A percentile compares a stretch with the other conserved stretches of the same genome.
These are phyloP conservation scores for Athalia rosae DNA, from an alignment of 2,888 invertebrate species.

Conservation along the genomic window DNA sequence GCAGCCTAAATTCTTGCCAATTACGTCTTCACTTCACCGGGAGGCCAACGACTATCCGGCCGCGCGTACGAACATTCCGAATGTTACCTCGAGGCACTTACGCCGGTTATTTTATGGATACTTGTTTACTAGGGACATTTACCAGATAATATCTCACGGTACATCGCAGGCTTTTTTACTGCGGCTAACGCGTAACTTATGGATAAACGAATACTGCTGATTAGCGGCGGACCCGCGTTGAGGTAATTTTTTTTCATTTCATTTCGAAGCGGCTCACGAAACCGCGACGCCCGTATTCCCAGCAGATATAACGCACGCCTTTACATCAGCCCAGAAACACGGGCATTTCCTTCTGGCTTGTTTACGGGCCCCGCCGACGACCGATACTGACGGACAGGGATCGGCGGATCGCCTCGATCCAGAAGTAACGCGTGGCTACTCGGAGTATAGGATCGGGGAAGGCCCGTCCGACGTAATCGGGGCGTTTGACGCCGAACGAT, in stretches of 20 bases:
- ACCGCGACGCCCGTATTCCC: background rate
- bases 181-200: conserved; percentile 38
- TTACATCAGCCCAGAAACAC: conserved; percentile 29
- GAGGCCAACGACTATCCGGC: conserved; percentile 26
- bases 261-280: background rate
- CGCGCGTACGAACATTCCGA: conserved; percentile 35
- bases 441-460: conserved; percentile 10
- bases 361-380: conserved; percentile 23
- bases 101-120: conserved; percentile 31
- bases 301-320: background rate
- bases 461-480: conserved; percentile 33
- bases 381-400: conserved; percentile 29
- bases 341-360: conserved; percentile 20
- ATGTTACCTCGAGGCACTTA: conserved; percentile 38
- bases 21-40: conserved; percentile 45
- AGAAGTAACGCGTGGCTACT: conserved; percentile 10
- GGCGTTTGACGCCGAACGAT: conserved; percentile 30
- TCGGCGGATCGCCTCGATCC: conserved; percentile 22
- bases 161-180: conserved; percentile 44
- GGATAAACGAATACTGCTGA: conserved; percentile 45
- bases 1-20: conserved; percentile 46
- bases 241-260: conserved; percentile 28
- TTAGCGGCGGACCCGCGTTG: conserved; percentile 23
- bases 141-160: conserved; percentile 46
- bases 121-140: conserved; percentile 36